Percentiles rank a stretch among this genome's conserved stretches.
Conservation (phyloP, 2,113 vertebrate genomes). For the human region GRCh38 chr6:43064501-43065000, state of each 20-base stretch:
- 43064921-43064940: constrained; percentile 37
- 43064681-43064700: background rate
- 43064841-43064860: background rate
- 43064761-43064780: background rate
- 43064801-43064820: background rate
- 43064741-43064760: background rate
- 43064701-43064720: background rate
- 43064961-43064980: constrained; percentile 58
- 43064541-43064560: background rate
- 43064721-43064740: background rate
- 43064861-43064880: background rate
- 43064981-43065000: constrained; percentile 69
- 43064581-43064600: background rate
- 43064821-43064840: background rate
- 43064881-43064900: background rate
- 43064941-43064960: constrained; percentile 47
- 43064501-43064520: too few species aligned
- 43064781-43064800: background rate
- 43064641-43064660: background rate
- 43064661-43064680: background rate
- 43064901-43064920: constrained; percentile 10
- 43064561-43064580: background rate
- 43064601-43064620: background rate
- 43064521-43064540: too few species aligned
- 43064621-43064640: background rate